These are phyloP conservation scores for Kryptolebias ocellatus DNA, from an alignment of 2,797 vertebrate genomes.

Conservation along the genomic window DNA sequence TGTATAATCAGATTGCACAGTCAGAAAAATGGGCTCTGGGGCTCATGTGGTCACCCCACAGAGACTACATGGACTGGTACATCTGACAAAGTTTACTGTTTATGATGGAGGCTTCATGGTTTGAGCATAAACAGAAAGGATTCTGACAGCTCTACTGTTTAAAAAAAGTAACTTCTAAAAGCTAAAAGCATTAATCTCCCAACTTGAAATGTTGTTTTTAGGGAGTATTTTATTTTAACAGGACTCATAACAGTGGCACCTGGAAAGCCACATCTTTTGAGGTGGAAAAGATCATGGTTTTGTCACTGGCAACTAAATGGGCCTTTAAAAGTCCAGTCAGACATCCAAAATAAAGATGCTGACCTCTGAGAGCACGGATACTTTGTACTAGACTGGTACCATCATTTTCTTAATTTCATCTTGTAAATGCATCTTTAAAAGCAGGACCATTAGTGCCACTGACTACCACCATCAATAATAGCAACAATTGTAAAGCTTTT, in stretches of 20 bases:
- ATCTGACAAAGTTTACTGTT: no score
- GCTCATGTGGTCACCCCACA: not conserved
- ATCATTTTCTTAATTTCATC: not conserved
- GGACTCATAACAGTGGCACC: no score
- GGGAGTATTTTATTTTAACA: no score
- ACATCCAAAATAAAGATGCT: not conserved
- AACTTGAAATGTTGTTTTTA: no score
- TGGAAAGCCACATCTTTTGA: not conserved
- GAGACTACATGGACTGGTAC: not conserved
- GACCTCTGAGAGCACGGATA: not conserved
- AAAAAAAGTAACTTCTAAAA: no score
- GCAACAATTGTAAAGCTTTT: not conserved
- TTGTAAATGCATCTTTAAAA: constrained; percentile 1
- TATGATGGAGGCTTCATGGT: no score
- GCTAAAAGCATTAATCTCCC: no score
- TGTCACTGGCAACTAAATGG: not conserved
- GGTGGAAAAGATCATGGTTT: not conserved
- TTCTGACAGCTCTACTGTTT: no score
- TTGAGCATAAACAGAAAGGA: no score
- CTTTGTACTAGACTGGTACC: not conserved
- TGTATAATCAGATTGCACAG: not conserved
- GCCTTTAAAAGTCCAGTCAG: not conserved
- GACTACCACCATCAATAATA: not conserved
- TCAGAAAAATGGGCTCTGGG: not conserved
- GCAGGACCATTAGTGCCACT: not conserved